Conservation (phyloP, 2,888 invertebrate species). For the Melipona beecheii region DNA sequence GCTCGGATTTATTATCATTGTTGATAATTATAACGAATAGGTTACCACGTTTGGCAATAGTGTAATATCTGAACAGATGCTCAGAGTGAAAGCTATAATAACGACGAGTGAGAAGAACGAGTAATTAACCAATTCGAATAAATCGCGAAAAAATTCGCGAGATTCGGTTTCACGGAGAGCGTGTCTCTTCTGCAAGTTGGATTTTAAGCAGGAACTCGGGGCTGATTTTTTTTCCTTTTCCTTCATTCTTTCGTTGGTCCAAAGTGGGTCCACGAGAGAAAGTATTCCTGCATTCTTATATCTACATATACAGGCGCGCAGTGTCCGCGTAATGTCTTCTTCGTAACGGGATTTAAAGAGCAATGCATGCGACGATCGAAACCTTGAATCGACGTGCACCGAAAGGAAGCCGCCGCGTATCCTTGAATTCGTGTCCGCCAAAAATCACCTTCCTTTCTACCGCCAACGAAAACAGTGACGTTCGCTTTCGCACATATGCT, state of each 20-base stretch:
- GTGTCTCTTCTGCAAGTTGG: neutral
- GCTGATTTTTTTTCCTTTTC: neutral
- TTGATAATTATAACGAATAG: no score
- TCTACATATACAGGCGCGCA: neutral
- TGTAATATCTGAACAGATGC: no score
- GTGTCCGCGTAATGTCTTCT: conserved; percentile 35
- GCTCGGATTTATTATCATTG: no score
- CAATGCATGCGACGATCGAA: conserved; percentile 39
- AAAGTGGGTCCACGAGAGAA: conserved; percentile 50
- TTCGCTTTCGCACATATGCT: no score
- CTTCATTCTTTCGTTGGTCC: conserved; percentile 26
- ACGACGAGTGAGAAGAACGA: no score
- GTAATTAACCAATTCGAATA: no score
- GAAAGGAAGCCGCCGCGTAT: conserved; percentile 21
- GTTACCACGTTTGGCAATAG: no score
- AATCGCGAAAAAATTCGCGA: no score
- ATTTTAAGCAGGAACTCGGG: conserved; percentile 12
- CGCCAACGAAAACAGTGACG: neutral
- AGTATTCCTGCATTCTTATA: conserved; percentile 44
- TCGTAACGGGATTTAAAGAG: conserved; percentile 60
- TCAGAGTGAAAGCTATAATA: no score
- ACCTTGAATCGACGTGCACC: conserved; percentile 40
- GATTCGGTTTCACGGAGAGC: no score
- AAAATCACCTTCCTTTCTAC: neutral
- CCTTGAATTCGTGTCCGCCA: conserved; percentile 16